Base-by-base conservation (phyloP, 2,113 vertebrate genomes). In the Anseranas semipalmata region DNA sequence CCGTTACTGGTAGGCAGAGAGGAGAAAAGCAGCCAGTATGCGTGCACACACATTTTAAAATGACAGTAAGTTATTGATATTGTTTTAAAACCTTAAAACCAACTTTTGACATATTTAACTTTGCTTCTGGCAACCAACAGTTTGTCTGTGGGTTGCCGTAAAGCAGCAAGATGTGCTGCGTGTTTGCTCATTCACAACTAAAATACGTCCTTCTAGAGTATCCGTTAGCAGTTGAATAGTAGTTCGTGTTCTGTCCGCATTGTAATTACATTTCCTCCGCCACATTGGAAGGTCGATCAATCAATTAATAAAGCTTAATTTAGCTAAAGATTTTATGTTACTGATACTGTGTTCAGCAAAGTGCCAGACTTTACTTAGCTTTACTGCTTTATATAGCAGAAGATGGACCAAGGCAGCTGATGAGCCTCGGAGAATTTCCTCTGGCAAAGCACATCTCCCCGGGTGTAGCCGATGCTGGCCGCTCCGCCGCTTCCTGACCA, bases 201-300 rank as follows among this genome's bases (percentile, higher is more conserved):
- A 37, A n/a, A 30, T 5, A 10, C 0, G 0, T 46, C 33, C 59
- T 56, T 14, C 52, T 28, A 39, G 18, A 68, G 65, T 3, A 2
- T 55, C 56, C 37, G 43, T 43, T n/a, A 15, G 15, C 28, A 60
- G 56, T 16, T 53, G 28, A 59, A 17, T 22, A 62, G 62, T 22
- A 43, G 33, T 15, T 78, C 19, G 9, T 18, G 32, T 62, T 84
- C 62, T 71, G 52, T 79, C 62, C 21, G 22, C 33, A 6, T 20
- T 45, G 39, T 30, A 65, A 27, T 50, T 53, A 19, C n/a, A 7
- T 39, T 68, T 78, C 28, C 60, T 74, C 65, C 39, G n/a, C 16
- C 16, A 12, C 20, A 28, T 52, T 43, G 24, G 19, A 60, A 89
- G 82, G 52, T 62, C 41, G 33, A 12, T 65, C 32, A 22, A 41